These are phyloP conservation scores for Dryoscopus gambensis DNA, from an alignment of 2,113 vertebrate genomes.

Conservation along the genomic window DNA sequence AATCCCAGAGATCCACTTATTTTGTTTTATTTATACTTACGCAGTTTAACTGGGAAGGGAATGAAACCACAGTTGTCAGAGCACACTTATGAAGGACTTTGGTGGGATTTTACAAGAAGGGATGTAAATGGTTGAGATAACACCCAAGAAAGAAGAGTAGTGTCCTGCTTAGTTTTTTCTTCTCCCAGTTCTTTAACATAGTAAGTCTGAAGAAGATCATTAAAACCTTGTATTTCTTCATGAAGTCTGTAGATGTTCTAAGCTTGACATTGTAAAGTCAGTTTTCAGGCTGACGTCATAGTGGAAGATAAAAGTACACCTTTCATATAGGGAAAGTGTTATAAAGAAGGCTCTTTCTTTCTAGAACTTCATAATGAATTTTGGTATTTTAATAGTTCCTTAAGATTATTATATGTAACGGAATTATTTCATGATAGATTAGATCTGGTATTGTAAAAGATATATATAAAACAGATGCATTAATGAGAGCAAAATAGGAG, in stretches of 20 bases:
- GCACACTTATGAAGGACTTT: neutral
- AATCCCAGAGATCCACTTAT: neutral
- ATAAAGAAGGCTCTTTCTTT: neutral
- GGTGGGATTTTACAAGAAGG: neutral
- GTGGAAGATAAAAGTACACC: neutral
- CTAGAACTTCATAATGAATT: neutral
- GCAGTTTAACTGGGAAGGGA: neutral
- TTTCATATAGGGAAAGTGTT: neutral
- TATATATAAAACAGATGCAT: neutral
- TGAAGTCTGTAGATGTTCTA: neutral
- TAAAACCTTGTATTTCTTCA: neutral
- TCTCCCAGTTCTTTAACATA: neutral
- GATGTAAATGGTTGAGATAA: neutral
- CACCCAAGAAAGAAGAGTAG: neutral
- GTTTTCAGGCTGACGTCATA: neutral
- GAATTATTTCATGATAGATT: neutral
- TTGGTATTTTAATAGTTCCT: neutral
- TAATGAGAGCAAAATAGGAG: neutral
- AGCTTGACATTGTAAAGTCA: neutral
- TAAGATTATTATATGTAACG: neutral
- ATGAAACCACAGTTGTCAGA: neutral
- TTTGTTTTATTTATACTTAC: neutral
- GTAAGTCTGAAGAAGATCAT: neutral
- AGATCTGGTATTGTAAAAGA: neutral
- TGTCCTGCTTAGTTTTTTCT: neutral